Evolutionary conservation across 2,113 vertebrate genomes (phyloP), one percentile per base, ranked within the genome.

Genomic region (Hassar affinis): DNA sequence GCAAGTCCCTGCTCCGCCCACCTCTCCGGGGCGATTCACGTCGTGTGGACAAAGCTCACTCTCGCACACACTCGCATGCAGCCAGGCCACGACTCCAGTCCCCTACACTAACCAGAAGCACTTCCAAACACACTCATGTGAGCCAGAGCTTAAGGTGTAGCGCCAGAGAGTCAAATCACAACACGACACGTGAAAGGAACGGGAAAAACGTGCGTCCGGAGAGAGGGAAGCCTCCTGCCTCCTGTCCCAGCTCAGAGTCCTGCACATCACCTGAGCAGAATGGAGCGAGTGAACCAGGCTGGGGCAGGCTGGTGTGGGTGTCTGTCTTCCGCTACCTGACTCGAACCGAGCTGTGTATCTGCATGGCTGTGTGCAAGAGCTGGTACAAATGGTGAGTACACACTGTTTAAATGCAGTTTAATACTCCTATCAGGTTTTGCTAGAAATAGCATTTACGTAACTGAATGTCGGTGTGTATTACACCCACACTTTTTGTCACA

Each of bases 311-410:
- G 90, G 97, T 99, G 85, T 99, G 98, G 98, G 96, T 98, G 87
- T 97, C 96, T 0, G 98, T 99, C 90, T 99, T 99, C 93, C 96
- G 96, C 88, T 99, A 98, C 92, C 94, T 99, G 88, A 96, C 94
- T 81, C 96, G 96, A 89, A 94, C 95, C 85, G 97, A 99, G 92
- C 96, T 99, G 77, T 98, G 97, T 87, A 93, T 98, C 89, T 99
- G 98, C 93, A 99, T 99, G 98, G 96, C 96, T 47, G 97, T 99
- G 92, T 99, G 97, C 95, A 99, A 97, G 94, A 97, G 96, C 89
- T 99, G 97, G 98, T 97, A 98, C 94, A 98, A 98, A 94, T 99
- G 98, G 98, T 99, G 94, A 98, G 96, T 93, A 1, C 45, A 14
- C 11, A 7, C 22, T 47, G 22, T 10, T 14, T 22, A 59, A 20